phyloP scores from a whole-genome alignment of 2,888 invertebrate species.

The Yponomeuta malinellus region DNA sequence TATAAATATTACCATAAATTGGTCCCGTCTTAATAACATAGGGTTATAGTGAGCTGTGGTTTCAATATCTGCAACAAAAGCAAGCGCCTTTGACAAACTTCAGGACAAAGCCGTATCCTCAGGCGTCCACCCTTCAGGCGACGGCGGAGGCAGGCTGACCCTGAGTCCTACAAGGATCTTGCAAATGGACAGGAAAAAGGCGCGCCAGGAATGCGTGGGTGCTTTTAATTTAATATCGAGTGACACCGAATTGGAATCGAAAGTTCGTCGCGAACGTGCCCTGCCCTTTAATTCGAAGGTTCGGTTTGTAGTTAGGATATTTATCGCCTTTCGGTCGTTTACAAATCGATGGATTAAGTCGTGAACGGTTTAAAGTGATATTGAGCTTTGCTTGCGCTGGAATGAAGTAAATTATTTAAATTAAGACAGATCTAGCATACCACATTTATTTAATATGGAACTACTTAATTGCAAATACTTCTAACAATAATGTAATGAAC shows the following conservation, averaged over 20 bases:
- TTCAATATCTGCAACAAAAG: background rate
- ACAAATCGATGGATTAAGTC: background rate
- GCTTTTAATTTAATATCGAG: conserved; percentile 75
- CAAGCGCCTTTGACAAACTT: background rate
- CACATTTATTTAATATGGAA: too few relatives aligned
- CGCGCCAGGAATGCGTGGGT: conserved; percentile 72
- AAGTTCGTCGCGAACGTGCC: conserved; percentile 68
- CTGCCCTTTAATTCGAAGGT: conserved; percentile 52
- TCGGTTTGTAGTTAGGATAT: background rate
- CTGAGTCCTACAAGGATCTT: conserved; percentile 68
- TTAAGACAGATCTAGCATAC: background rate
- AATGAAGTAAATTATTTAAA: background rate
- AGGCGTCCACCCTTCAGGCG: conserved; percentile 27
- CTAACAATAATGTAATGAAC: too few relatives aligned
- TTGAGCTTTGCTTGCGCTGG: background rate
- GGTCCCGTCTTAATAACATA: background rate
- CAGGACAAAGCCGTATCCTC: conserved; percentile 28
- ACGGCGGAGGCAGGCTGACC: conserved; percentile 61
- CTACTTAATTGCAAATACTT: too few relatives aligned
- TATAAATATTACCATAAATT: too few relatives aligned
- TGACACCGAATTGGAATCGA: conserved; percentile 74
- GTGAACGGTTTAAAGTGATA: background rate
- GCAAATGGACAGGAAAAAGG: conserved; percentile 76
- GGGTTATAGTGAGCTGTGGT: background rate
- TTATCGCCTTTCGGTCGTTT: conserved; percentile 1